Percentiles rank a stretch among this genome's conserved stretches.
These are phyloP conservation scores for Oryctes rhinoceros DNA, from an alignment of 1,140 invertebrate genomes.

Conservation along the genomic window DNA sequence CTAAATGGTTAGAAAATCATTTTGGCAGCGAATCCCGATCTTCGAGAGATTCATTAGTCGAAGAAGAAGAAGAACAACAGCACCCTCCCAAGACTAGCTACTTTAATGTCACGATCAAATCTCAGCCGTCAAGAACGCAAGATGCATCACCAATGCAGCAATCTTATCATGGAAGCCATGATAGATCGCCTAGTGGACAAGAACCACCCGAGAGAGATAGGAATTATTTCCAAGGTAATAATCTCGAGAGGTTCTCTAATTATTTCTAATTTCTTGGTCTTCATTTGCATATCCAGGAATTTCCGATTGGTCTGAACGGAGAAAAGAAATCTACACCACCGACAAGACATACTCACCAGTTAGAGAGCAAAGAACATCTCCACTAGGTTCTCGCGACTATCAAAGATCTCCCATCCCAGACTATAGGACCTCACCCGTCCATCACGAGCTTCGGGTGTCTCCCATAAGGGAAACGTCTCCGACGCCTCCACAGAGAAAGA, in stretches of 20 bases:
- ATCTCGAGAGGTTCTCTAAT: background rate
- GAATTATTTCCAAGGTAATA: conserved; percentile 42
- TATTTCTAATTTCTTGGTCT: conserved; percentile 52
- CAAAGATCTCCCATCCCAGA: conserved; percentile 52
- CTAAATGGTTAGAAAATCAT: conserved; percentile 88
- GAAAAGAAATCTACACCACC: conserved; percentile 18
- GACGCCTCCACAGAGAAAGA: conserved; percentile 69
- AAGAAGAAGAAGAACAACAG: conserved; percentile 55
- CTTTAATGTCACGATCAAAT: conserved; percentile 82
- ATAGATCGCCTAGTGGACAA: conserved; percentile 60
- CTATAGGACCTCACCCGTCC: conserved; percentile 46
- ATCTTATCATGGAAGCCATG: conserved; percentile 39
- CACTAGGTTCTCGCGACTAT: conserved; percentile 51
- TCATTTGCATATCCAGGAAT: conserved; percentile 60
- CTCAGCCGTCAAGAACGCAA: conserved; percentile 62
- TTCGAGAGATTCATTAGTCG: conserved; percentile 72
- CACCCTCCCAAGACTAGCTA: conserved; percentile 71
- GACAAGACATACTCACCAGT: conserved; percentile 58
- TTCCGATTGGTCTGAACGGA: conserved; percentile 78
- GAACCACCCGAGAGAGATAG: conserved; percentile 58
- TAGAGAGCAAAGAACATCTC: conserved; percentile 44
- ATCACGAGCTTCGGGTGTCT: conserved; percentile 43
- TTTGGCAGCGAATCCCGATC: conserved; percentile 86
- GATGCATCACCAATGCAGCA: conserved; percentile 49
- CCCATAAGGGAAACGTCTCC: conserved; percentile 58